Base-by-base conservation (phyloP, 35 echinoderm and acorn worm genomes). In the Diadema setosum region DNA sequence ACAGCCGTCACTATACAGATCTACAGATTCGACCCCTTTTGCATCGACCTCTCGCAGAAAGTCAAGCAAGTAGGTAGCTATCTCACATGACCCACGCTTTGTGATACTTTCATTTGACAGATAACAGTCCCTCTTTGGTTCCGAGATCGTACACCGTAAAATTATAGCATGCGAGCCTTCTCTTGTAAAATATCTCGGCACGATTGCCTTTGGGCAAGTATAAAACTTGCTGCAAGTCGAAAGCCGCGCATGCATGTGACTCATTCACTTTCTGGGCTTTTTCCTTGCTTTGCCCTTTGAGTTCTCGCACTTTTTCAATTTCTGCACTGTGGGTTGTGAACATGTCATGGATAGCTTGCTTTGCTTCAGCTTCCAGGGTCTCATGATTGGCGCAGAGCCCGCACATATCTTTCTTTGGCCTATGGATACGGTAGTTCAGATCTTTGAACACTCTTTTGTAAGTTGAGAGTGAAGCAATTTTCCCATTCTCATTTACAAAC, bases 321-420 rank as follows among this genome's bases (percentile, higher is more conserved):
- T 84, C 36, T 21, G 43, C 48, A 49, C 82, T 39, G 30, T 61
- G 31, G 20, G 34, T 74, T 15, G 43, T 39, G 18, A 81, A 60
- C 39, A 17, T 46, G 20, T 43, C 39, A 21, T 18, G 30, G 17
- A 76, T 16, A 76, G 40, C 27, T 40, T 40, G 37, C 4, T 70
- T 86, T 70, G 81, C 70, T 12, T 32, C 70, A 43, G 33, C 37
- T 0, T 76, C 33, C 37, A 35, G 15, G 18, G 5, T 41, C 70
- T 39, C 9, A 39, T 39, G 21, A 14, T 39, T 40, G 21, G 9
- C 33, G 30, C 70, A 92, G 2, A 88, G 23, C 25, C 52, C 82
- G 39, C 86, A 89, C 52, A 49, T 42, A 50, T 94, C 92, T 46
- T 94, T 89, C 35, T 94, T 89, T 23, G 86, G 92, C 34, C 39